Percentiles rank a stretch among this genome's conserved stretches.
Conservation (phyloP, 1,140 invertebrate species). For the Heliconius himera region DNA sequence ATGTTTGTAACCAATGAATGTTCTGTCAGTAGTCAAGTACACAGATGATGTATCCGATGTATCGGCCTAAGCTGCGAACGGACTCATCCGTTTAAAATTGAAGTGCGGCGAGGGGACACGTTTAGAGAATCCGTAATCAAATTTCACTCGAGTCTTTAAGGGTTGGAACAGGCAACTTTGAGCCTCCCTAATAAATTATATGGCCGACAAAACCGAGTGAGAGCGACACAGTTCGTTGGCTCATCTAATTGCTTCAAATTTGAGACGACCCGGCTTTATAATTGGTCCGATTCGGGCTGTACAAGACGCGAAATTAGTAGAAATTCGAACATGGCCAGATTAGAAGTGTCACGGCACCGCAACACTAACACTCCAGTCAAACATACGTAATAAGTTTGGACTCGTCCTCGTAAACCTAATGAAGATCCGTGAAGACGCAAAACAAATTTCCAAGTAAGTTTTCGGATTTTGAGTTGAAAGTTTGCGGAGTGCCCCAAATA, state of each 20-base stretch:
- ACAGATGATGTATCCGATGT: neutral
- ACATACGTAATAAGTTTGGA: constrained; percentile 71
- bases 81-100: constrained; percentile 67
- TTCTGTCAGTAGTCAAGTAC: constrained; percentile 13
- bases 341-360: constrained; percentile 58
- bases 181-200: constrained; percentile 80
- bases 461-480: constrained; percentile 58
- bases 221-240: constrained; percentile 77
- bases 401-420: constrained; percentile 63
- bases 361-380: constrained; percentile 64
- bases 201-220: constrained; percentile 79
- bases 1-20: neutral
- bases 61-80: constrained; percentile 40
- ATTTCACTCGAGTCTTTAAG: constrained; percentile 79
- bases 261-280: constrained; percentile 71
- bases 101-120: constrained; percentile 66
- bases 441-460: constrained; percentile 68
- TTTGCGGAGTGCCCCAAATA: constrained; percentile 62
- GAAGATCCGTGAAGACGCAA: constrained; percentile 69
- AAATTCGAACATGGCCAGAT: constrained; percentile 65
- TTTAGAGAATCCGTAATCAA: constrained; percentile 76
- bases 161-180: constrained; percentile 75
- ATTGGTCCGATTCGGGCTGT: constrained; percentile 70
- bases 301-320: constrained; percentile 68
- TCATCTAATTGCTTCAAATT: constrained; percentile 80